Conservation (phyloP, 2,113 vertebrate species). For the Aldabrachelys gigantea region DNA sequence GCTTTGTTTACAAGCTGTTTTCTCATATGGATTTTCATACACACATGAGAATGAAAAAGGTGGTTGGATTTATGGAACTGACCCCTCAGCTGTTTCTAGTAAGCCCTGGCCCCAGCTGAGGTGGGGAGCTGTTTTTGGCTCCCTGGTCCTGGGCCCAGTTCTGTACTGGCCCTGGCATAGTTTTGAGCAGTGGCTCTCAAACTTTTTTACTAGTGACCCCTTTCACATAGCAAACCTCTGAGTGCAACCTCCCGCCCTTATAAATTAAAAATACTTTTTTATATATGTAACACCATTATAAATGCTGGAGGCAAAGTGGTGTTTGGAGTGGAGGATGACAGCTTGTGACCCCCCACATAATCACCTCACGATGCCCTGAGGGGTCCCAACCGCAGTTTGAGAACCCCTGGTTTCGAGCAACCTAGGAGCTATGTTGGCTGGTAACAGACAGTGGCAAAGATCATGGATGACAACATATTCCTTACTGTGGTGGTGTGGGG, state of each 20-base stretch:
- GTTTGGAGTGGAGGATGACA: no score
- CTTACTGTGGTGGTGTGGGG: not conserved
- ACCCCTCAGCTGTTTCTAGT: not conserved
- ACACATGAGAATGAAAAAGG: conserved; percentile 6
- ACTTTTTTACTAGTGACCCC: no score
- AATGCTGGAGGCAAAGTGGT: no score
- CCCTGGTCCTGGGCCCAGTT: not conserved
- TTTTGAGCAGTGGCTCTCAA: not conserved
- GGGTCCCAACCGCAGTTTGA: no score
- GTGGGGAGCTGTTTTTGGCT: not conserved
- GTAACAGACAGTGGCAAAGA: not conserved
- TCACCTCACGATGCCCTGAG: no score
- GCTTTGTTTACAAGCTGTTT: not conserved
- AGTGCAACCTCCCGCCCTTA: no score
- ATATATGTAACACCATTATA: no score
- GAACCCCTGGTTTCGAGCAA: no score
- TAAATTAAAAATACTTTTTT: no score
- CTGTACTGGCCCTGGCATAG: not conserved
- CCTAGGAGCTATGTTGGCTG: not conserved
- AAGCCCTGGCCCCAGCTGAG: not conserved
- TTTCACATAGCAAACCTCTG: no score
- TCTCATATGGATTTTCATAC: not conserved
- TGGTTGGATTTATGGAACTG: not conserved
- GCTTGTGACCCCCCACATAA: no score
- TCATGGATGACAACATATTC: not conserved